These are phyloP conservation scores for Zootermopsis nevadensis DNA, from an alignment of 2,888 invertebrate genomes.

Conservation along the genomic window DNA sequence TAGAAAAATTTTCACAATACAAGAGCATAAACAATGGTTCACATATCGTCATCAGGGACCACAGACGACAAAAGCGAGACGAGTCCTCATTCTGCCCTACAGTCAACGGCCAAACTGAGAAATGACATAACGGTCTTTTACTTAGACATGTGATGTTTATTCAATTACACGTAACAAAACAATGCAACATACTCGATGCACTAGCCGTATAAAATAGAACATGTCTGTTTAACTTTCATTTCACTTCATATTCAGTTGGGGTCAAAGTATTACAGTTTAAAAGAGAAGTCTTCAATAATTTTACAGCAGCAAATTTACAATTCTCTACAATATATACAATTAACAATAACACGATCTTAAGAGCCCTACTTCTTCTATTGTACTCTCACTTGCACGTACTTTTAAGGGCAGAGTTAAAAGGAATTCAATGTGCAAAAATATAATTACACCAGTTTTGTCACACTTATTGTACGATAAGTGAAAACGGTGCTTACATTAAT, in stretches of 20 bases:
- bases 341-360: not conserved
- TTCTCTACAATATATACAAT: conserved; percentile 2
- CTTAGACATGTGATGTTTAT: too few species aligned
- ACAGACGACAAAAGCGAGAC: too few species aligned
- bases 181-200: not conserved
- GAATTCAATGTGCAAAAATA: not conserved
- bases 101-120: too few species aligned
- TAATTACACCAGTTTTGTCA: not conserved
- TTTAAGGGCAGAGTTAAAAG: not conserved
- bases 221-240: not conserved
- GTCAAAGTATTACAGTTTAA: not conserved
- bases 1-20: too few species aligned
- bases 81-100: too few species aligned
- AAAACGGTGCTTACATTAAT: too few species aligned
- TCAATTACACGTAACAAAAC: not conserved
- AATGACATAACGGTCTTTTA: too few species aligned
- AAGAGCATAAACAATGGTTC: too few species aligned
- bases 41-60: too few species aligned
- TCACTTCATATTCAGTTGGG: not conserved
- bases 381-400: not conserved
- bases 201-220: not conserved
- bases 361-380: not conserved
- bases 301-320: not conserved
- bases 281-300: not conserved
- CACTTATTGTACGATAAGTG: not conserved